Base-by-base conservation (phyloP, 2,888 invertebrate species). In the Campoletis raptor region DNA sequence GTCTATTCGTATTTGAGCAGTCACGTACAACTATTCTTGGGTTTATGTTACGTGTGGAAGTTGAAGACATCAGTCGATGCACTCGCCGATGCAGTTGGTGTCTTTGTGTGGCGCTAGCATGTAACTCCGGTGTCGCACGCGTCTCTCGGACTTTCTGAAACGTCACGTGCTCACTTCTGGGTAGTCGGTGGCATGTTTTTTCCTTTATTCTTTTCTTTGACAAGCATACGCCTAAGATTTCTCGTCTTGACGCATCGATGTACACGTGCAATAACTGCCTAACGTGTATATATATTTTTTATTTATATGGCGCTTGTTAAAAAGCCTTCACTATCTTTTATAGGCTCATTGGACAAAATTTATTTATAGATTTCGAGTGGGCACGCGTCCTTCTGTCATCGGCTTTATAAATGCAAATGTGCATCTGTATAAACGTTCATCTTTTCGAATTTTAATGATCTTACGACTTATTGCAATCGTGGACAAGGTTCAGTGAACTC, bases 141-240 rank as follows among this genome's bases (percentile, higher is more conserved):
- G 73, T 52, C 73, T n/a, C 69, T 66, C 30, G 40, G 54, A 81
- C 72, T 85, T 40, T 57, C 67, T 40, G 72, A 66, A 67, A 76
- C 67, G 72, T 81, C 86, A 83, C 81, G 83, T 66, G 81, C 83
- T 61, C 24, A 57, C 61, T 86, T 86, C 86, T 79, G 83, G 72
- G 83, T 83, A 81, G 76, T 84, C 79, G 78, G 64, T 64, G 78
- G 61, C 57, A 57, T 72, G 54, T 76, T 21, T 30, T 40, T 54
- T 69, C 40, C 54, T 54, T 61, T 61, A 40, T 57, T 80, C 37
- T 70, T 37, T 45, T 57, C 72, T 36, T 73, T 83, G 82, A 85
- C 85, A 74, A 76, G 81, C 72, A 81, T 66, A 70, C 74, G 74
- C 74, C 40, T 73, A 74, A 74, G 81, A 79, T 52, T 74, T 42